These are phyloP conservation scores for Euplexia lucipara DNA, from an alignment of 2,888 invertebrate genomes.

Conservation along the genomic window DNA sequence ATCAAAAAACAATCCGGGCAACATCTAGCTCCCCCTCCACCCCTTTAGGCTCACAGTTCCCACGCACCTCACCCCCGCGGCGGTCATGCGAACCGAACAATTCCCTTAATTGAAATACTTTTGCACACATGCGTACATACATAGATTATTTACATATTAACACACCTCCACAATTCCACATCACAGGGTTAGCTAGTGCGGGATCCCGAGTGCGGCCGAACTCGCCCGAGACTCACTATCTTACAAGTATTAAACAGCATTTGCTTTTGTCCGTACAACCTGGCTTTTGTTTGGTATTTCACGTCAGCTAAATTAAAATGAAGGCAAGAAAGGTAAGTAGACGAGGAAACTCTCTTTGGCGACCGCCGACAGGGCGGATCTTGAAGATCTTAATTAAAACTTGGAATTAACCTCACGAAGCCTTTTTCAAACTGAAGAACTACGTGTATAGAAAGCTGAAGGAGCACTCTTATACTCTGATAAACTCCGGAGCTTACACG, in stretches of 20 bases:
- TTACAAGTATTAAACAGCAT: conserved; percentile 44
- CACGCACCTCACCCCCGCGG: conserved; percentile 31
- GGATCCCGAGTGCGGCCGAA: conserved; percentile 2
- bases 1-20: conserved; percentile 71
- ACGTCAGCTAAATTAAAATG: conserved; percentile 57
- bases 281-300: conserved; percentile 42
- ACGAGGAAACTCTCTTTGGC: conserved; percentile 28
- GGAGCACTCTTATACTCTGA: conserved; percentile 11
- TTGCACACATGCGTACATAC: conserved; percentile 44
- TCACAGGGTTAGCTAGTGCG: conserved; percentile 23
- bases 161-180: conserved; percentile 38
- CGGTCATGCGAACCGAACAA: conserved; percentile 59
- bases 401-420: conserved; percentile 54
- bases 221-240: conserved; percentile 18
- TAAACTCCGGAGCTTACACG: conserved; percentile 10
- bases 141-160: conserved; percentile 51
- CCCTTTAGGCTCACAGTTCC: conserved; percentile 9
- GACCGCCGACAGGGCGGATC: conserved; percentile 41
- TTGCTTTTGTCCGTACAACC: conserved; percentile 31
- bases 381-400: conserved; percentile 62
- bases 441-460: conserved; percentile 9
- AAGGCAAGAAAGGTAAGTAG: conserved; percentile 41
- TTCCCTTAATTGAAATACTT: conserved; percentile 68
- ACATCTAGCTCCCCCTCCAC: conserved; percentile 13
- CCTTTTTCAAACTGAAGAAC: conserved; percentile 25